Percentiles rank a stretch among this genome's conserved stretches.
Conservation (phyloP, 2,797 vertebrate species). For the Hyperoplus lanceolatus region DNA sequence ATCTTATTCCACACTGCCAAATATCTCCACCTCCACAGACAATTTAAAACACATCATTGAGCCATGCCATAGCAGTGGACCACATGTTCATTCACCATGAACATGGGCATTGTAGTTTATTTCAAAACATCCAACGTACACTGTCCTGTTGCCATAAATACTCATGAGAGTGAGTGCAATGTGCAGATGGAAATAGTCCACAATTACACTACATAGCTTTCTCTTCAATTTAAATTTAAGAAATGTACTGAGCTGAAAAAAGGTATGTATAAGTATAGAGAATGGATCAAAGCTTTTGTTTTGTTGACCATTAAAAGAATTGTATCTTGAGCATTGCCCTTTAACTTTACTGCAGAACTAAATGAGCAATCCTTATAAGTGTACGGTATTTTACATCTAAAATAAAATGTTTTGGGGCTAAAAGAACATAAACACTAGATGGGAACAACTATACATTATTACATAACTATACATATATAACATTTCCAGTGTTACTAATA, state of each 20-base stretch:
- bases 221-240: too few relatives aligned
- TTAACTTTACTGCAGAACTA: background rate
- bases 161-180: background rate
- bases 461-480: too few relatives aligned
- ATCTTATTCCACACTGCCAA: background rate
- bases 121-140: background rate
- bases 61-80: background rate
- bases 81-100: slow-evolving; percentile 3
- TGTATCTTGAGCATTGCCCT: background rate
- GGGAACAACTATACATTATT: too few relatives aligned
- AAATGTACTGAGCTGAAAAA: too few relatives aligned
- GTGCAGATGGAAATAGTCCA: background rate
- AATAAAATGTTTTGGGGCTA: too few relatives aligned
- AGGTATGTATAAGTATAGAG: too few relatives aligned
- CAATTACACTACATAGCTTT: background rate
- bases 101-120: background rate
- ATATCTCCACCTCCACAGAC: background rate
- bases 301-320: too few relatives aligned
- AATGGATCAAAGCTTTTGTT: too few relatives aligned
- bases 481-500: too few relatives aligned
- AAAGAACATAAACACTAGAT: too few relatives aligned
- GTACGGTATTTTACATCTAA: too few relatives aligned
- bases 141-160: background rate
- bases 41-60: background rate
- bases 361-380: too few relatives aligned